A percentile compares a stretch with the other conserved stretches of the same genome.
phyloP scores from a whole-genome alignment of 1,140 invertebrate genomes.

The Papilio dardanus region DNA sequence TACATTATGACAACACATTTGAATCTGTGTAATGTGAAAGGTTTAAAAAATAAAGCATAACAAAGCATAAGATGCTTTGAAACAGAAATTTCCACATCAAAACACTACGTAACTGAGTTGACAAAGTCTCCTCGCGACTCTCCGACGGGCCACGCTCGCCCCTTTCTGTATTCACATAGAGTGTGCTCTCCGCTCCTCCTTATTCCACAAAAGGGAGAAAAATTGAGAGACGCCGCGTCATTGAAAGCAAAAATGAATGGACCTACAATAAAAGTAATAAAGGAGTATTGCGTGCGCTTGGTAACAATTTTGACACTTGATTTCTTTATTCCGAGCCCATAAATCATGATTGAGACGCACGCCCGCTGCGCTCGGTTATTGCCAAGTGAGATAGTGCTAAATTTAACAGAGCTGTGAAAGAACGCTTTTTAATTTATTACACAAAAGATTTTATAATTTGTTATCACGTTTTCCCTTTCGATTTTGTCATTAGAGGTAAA shows the following conservation, averaged over 20 bases:
- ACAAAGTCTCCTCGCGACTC: conserved; percentile 48
- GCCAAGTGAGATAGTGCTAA: conserved; percentile 29
- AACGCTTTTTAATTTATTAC: conserved; percentile 14
- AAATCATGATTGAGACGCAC: conserved; percentile 48
- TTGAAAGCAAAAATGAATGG: conserved; percentile 65
- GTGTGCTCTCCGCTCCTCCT: conserved; percentile 50
- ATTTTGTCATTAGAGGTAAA: neutral
- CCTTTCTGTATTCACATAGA: conserved; percentile 54
- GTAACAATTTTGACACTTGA: conserved; percentile 66
- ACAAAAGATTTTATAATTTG: conserved; percentile 11
- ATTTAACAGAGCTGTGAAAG: conserved; percentile 12
- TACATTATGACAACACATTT: neutral
- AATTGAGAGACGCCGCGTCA: conserved; percentile 58
- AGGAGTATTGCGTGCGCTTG: conserved; percentile 49
- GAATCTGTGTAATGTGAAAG: conserved; percentile 3
- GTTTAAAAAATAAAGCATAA: conserved; percentile 23
- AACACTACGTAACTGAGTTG: conserved; percentile 41
- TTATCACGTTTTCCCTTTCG: neutral
- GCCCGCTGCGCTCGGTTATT: conserved; percentile 55
- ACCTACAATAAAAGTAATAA: conserved; percentile 57
- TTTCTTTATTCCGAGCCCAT: conserved; percentile 68
- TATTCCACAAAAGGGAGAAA: conserved; percentile 60
- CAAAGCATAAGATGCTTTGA: conserved; percentile 12
- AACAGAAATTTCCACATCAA: conserved; percentile 41
- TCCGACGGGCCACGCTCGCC: conserved; percentile 46